Percentiles rank a stretch among this genome's conserved stretches.
Conservation (phyloP, 1,140 invertebrate genomes). For the Myzus persicae region DNA sequence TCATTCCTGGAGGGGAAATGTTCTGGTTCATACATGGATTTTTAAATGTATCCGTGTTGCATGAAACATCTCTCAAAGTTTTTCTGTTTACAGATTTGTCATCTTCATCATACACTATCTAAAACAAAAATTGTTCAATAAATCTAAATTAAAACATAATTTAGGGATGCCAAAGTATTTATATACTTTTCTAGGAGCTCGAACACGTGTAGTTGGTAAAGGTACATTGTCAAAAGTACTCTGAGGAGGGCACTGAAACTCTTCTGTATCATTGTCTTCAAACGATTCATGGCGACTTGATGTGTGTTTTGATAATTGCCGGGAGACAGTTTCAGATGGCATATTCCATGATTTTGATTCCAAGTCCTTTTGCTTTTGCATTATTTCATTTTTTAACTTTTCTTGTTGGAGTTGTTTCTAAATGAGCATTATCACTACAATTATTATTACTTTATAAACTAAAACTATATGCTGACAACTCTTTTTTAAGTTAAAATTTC, state of each 20-base stretch:
- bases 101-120: constrained; percentile 32
- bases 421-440: neutral
- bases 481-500: too few relatives aligned
- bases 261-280: neutral
- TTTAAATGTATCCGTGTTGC: neutral
- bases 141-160: neutral
- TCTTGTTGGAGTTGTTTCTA: constrained; percentile 48
- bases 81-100: neutral
- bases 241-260: neutral
- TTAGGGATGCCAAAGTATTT: too few relatives aligned
- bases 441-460: neutral
- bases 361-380: constrained; percentile 19
- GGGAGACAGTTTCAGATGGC: neutral
- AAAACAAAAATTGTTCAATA: neutral
- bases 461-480: neutral
- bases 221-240: constrained; percentile 46
- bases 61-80: neutral
- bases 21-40: constrained; percentile 19
- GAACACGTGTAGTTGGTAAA: constrained; percentile 43
- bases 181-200: constrained; percentile 42
- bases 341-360: neutral
- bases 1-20: neutral
- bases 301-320: neutral
- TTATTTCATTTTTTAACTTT: constrained; percentile 50
- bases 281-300: neutral